A percentile compares a stretch with the other conserved stretches of the same genome.
Conservation (phyloP, 1,140 invertebrate genomes). For the Sycobia sp. region DNA sequence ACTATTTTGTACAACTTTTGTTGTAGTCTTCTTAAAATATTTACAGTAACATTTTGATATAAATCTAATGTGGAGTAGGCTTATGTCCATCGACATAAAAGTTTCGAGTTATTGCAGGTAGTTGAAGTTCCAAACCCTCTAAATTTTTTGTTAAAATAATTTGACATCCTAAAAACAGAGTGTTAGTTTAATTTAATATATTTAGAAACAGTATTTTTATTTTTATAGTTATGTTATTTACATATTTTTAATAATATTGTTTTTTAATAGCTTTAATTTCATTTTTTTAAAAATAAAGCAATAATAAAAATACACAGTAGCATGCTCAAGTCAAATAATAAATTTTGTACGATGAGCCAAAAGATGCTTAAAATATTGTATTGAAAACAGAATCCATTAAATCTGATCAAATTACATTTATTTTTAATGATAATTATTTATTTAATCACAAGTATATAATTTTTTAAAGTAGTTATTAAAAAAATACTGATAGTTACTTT, state of each 20-base stretch:
- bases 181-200: constrained; percentile 11
- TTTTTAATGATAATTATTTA: constrained; percentile 6
- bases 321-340: no score
- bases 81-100: constrained; percentile 99
- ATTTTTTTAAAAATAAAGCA: no score
- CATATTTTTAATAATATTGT: no score
- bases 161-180: constrained; percentile 79
- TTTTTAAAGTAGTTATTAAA: no score
- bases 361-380: no score
- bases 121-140: constrained; percentile 84
- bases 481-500: no score
- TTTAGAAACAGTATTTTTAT: no score
- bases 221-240: no score
- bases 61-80: constrained; percentile 81
- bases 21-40: not conserved
- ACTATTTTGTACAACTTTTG: constrained; percentile 1
- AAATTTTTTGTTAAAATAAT: constrained; percentile 91
- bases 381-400: no score
- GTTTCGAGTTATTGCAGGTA: constrained; percentile 92
- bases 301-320: no score
- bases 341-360: no score
- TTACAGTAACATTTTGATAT: not conserved
- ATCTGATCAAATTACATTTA: not conserved
- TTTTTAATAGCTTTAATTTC: no score
- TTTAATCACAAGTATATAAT: constrained; percentile 5